Base-by-base conservation (phyloP, 2,113 vertebrate species). In the Trogon melanurus region DNA sequence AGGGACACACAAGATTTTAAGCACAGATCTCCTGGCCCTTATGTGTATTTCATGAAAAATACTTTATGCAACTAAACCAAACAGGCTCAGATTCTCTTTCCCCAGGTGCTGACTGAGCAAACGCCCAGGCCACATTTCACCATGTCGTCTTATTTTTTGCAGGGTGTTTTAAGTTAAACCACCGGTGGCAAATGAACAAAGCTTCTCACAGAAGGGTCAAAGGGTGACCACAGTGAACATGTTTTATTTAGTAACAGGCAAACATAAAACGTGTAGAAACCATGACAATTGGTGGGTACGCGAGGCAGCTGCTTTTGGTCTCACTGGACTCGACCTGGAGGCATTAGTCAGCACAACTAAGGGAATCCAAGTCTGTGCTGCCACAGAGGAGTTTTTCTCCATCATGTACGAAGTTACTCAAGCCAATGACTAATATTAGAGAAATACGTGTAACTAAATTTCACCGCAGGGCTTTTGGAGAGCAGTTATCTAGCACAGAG, bases 221-320 rank as follows among this genome's bases (percentile, higher is more conserved):
- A 53, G 16, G 45, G 12, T 53, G 20, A 72, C 50, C 2, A 1
- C 41, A 53, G 13, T 0, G 0, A 85, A 74, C 3, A 12, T 7
- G 9, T 50, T 73, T 56, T 45, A 64, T 45, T 75, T 64, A 22
- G 32, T 34, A 57, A 74, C 0, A 1, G 26, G 36, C 47, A 88
- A 85, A 58, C 4, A 54, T 10, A 57, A 84, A 92, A 38, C 2
- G 9, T 12, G 32, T 16, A 58, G 18, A 84, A 89, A 87, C 30
- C 3, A 0, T 29, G 44, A 47, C 1, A 1, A 47, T 27, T 1
- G 0, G 14, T 30, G 36, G 53, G 25, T 50, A 67, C 8, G 19
- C n/a, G 53, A 72, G 62, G 67, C 58, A 88, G 53, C 29, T 67
- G 79, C 88, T 76, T 79, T 72, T 48, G 38, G 84, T 44, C n/a